Conservation (phyloP, 2,113 vertebrate genomes). For the Murina feae region DNA sequence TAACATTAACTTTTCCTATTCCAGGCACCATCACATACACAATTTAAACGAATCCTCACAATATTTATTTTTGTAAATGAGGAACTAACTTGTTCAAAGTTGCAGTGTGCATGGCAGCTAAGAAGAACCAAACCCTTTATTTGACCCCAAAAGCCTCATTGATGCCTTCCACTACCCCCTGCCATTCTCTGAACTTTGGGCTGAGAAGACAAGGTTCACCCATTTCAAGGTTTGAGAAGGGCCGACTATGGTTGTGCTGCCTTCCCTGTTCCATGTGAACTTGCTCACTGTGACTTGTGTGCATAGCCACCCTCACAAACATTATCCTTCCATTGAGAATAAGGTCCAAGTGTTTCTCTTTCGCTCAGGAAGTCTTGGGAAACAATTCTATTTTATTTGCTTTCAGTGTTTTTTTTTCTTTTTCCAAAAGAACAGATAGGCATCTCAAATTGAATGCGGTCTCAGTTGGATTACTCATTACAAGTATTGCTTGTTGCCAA, state of each 20-base stretch:
- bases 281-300: not conserved
- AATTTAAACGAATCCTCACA: not conserved
- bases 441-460: conserved; percentile 32
- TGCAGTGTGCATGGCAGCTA: not conserved
- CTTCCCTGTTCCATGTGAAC: not conserved
- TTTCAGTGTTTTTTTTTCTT: not conserved
- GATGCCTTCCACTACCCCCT: not conserved
- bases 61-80: not conserved
- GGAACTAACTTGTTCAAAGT: not conserved
- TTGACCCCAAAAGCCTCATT: not conserved
- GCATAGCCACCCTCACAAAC: not conserved
- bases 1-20: not conserved
- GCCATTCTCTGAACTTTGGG: not conserved
- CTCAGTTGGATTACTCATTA: conserved; percentile 46
- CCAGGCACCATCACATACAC: not conserved
- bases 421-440: conserved; percentile 46
- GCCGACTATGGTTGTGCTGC: not conserved
- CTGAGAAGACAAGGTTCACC: not conserved
- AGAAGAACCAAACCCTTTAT: not conserved
- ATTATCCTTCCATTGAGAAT: not conserved
- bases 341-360: not conserved
- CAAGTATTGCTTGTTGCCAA: conserved; percentile 11
- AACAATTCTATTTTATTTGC: conserved; percentile 29
- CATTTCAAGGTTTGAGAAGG: not conserved
- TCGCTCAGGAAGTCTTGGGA: not conserved